Base-by-base conservation (phyloP, 2,797 vertebrate genomes). In the Agapornis canus region DNA sequence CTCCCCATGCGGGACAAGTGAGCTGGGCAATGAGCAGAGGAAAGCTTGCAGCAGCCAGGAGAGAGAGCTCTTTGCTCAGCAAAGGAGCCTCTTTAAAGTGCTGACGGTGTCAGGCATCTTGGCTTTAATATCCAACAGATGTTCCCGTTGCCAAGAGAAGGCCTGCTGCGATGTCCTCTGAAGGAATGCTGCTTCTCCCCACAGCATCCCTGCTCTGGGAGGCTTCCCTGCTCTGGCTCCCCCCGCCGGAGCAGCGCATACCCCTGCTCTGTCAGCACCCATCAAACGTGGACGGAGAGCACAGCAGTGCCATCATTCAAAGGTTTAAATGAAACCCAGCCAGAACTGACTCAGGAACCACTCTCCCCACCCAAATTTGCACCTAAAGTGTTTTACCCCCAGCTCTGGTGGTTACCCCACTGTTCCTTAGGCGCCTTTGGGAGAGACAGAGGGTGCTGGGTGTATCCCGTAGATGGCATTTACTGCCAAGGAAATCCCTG, bases 61-160 rank as follows among this genome's bases (percentile, higher is more conserved):
- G 96, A 69, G 95, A 95, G 94, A 95, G 95, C 96, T 95, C 94
- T 95, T 35, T 31, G 82, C 91, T 94, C 70, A 90, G 90, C 94
- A 54, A 94, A 88, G 69, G 57, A 89, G 61, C n/a, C 39, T 75
- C 63, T 70, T 66, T 13, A 2, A 90, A 90, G 35, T 26, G 79
- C 91, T 94, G 91, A 13, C 10, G 2, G 18, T 32, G 40, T 37
- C 83, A 93, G 73, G 43, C 80, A 26, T 54, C 71, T 88, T 52
- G 78, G 70, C 83, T 84, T 52, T 56, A 59, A 68, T 75, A 65
- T 52, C 68, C 47, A 42, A 6, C 86, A 75, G 79, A 54, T 52
- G 79, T 26, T 85, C 35, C 42, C 47, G 32, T 20, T 4, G 18
- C 42, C 76, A 83, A 69, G 19, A 59, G 76, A 20, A 69, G 75